A percentile compares a stretch with the other conserved stretches of the same genome.
Evolutionary conservation across 2,797 vertebrate genomes (phyloP).

Genomic region (Lemur catta): DNA sequence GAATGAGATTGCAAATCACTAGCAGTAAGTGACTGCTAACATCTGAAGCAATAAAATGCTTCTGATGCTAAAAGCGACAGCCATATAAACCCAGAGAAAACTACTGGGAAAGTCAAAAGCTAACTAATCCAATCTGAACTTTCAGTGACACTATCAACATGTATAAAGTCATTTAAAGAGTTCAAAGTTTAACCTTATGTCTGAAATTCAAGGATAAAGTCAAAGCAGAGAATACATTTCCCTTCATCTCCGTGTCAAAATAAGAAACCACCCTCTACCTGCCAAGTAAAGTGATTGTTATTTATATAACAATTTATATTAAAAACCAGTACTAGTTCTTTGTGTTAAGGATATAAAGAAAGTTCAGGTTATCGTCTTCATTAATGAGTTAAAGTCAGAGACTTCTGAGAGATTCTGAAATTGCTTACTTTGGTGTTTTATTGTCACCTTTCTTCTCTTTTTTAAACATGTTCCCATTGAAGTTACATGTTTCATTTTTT

Average conservation of each 20-base stretch:
- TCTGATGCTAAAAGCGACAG: neutral
- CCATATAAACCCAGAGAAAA: neutral
- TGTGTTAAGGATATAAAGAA: constrained; percentile 51
- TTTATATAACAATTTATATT: constrained; percentile 57
- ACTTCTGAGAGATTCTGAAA: constrained; percentile 61
- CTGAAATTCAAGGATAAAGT: constrained; percentile 59
- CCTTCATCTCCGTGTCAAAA: constrained; percentile 64
- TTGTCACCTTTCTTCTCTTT: constrained; percentile 52
- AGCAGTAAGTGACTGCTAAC: neutral
- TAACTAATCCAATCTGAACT: constrained; percentile 51
- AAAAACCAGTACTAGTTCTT: constrained; percentile 36
- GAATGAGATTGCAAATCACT: neutral
- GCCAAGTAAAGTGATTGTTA: constrained; percentile 55
- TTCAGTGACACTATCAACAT: constrained; percentile 52
- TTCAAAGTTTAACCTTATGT: constrained; percentile 58
- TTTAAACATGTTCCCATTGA: constrained; percentile 61
- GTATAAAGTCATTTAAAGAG: constrained; percentile 56
- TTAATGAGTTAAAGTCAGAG: constrained; percentile 52
- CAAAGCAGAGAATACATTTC: constrained; percentile 56
- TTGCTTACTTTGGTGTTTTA: constrained; percentile 40
- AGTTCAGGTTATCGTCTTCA: constrained; percentile 54
- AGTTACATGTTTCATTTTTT: constrained; percentile 64
- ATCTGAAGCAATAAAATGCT: constrained; percentile 9
- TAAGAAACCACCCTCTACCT: constrained; percentile 42
- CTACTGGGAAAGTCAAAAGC: constrained; percentile 46